phyloP scores from a whole-genome alignment of 2,888 invertebrate species.

The Empis stercorea region DNA sequence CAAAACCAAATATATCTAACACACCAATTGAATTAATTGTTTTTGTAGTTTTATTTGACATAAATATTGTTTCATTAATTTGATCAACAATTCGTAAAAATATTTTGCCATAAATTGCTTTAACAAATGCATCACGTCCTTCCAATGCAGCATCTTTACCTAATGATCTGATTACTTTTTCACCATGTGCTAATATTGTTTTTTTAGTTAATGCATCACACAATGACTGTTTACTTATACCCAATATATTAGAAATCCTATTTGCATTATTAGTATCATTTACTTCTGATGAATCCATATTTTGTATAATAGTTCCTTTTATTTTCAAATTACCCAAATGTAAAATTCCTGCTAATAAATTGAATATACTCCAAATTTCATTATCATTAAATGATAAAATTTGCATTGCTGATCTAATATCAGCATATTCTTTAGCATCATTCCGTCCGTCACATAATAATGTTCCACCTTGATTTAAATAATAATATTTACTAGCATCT shows the following conservation, averaged over 20 bases:
- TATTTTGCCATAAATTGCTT: slow-evolving; percentile 82
- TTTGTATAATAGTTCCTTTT: slow-evolving; percentile 57
- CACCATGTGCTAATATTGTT: slow-evolving; percentile 74
- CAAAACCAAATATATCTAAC: slow-evolving; percentile 93
- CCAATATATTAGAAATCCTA: slow-evolving; percentile 57
- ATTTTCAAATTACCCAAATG: slow-evolving; percentile 88
- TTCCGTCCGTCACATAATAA: slow-evolving; percentile 63
- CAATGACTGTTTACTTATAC: slow-evolving; percentile 55
- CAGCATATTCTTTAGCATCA: slow-evolving; percentile 73
- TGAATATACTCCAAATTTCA: slow-evolving; percentile 75
- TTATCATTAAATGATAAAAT: slow-evolving; percentile 74
- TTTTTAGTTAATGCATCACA: slow-evolving; percentile 71
- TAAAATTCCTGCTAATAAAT: slow-evolving; percentile 72
- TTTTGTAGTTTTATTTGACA: slow-evolving; percentile 30
- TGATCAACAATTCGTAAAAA: slow-evolving; percentile 82
- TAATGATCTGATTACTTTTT: slow-evolving; percentile 63
- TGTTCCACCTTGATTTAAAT: slow-evolving; percentile 70
- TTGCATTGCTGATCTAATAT: slow-evolving; percentile 85
- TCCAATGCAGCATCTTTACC: slow-evolving; percentile 65
- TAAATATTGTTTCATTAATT: slow-evolving; percentile 75
- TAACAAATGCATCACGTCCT: slow-evolving; percentile 84
- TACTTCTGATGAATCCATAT: slow-evolving; percentile 80
- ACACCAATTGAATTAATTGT: slow-evolving; percentile 69
- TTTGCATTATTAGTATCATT: slow-evolving; percentile 54
- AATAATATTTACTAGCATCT: slow-evolving; percentile 61